phyloP scores from a whole-genome alignment of 2,797 vertebrate genomes.

The Anguilla pacifica region DNA sequence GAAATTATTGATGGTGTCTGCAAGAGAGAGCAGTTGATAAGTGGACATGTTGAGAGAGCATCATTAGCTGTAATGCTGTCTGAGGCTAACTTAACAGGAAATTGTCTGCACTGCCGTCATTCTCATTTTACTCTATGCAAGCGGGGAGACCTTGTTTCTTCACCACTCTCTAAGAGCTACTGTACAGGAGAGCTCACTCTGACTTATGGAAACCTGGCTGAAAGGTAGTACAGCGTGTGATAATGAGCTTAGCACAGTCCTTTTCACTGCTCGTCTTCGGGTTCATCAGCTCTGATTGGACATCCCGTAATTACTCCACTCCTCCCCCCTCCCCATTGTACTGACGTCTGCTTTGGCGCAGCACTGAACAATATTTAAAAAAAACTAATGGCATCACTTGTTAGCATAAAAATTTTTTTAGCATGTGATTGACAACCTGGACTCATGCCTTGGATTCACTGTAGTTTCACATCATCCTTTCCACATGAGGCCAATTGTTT shows the following conservation, averaged over 20 bases:
- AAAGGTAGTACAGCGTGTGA: not conserved
- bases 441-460: no score
- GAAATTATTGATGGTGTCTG: not conserved
- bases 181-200: not conserved
- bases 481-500: not conserved
- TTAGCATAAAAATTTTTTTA: no score
- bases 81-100: slow-evolving; percentile 53
- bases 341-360: not conserved
- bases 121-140: slow-evolving; percentile 37
- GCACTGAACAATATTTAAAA: not conserved
- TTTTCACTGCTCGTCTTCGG: not conserved
- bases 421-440: no score
- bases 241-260: not conserved
- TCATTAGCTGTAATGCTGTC: slow-evolving; percentile 70
- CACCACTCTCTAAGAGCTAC: not conserved
- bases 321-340: not conserved
- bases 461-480: no score
- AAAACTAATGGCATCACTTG: no score
- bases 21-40: not conserved
- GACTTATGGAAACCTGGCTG: not conserved
- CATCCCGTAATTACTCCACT: not conserved
- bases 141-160: not conserved
- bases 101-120: not conserved
- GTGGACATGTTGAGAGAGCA: slow-evolving; percentile 59
- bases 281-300: no score